A percentile compares a stretch with the other conserved stretches of the same genome.
phyloP scores from a whole-genome alignment of 2,113 vertebrate species.

The Brienomyrus brachyistius region DNA sequence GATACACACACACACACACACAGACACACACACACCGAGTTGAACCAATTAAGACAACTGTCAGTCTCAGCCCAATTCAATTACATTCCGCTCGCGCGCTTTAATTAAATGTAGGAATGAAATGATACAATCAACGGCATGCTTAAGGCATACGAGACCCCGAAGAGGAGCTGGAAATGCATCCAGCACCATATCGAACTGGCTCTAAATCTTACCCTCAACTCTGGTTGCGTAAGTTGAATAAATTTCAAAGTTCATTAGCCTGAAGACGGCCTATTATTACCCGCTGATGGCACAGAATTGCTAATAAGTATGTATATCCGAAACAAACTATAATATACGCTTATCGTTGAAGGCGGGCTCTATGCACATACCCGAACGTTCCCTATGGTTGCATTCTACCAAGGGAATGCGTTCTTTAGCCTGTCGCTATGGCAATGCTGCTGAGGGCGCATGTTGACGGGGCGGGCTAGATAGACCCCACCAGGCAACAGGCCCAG shows the following conservation, averaged over 20 bases:
- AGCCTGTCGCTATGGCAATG: not conserved
- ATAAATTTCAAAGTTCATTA: not conserved
- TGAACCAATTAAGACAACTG: slow-evolving; percentile 21
- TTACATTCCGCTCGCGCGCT: slow-evolving; percentile 14
- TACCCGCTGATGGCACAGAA: not conserved
- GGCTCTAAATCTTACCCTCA: not conserved
- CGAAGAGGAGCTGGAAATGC: not conserved
- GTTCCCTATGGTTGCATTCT: not conserved
- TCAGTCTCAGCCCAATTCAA: slow-evolving; percentile 19
- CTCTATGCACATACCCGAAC: not conserved
- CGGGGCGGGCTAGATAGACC: not conserved
- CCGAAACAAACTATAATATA: not conserved
- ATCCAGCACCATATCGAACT: not conserved
- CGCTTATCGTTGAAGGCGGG: not conserved
- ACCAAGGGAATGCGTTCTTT: not conserved
- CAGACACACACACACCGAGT: not conserved
- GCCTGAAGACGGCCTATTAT: not conserved
- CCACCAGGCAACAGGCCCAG: not conserved
- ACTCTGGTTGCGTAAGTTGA: not conserved
- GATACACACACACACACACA: not conserved
- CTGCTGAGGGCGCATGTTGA: not conserved
- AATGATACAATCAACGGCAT: slow-evolving; percentile 8
- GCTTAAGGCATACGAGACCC: not conserved
- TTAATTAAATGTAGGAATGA: slow-evolving; percentile 16
- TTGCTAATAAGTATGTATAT: not conserved